Evolutionary conservation across 1,140 invertebrate species (phyloP), one percentile per base, ranked within the genome.

Genomic region (Drosophila mayri): DNA sequence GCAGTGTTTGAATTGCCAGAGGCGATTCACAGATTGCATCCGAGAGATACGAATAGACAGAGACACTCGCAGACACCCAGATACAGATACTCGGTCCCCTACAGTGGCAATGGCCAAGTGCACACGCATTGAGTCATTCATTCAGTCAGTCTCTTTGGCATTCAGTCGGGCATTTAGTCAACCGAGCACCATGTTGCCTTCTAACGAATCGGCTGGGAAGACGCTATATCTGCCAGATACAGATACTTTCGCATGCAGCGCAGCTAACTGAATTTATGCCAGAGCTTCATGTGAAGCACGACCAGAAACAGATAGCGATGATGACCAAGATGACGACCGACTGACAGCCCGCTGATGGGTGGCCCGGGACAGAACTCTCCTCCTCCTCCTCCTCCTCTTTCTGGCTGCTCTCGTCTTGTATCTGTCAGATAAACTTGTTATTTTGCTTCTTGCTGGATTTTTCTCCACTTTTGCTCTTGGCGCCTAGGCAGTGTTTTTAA

Each of bases 261-360:
- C 80, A 84, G 80, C 84, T 81, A 84, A 84, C 85, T 84, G 85
- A 90, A 90, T 88, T 88, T 75, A 81, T 90, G 85, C 88, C 84
- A 71, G 85, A 37, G 79, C 73, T 84, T 78, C 81, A 81, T 84
- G 81, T 68, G 63, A 54, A 46, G 52, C 40, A 55, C 52, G 41
- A 76, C 73, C 75, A 60, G 54, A 60, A 41, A 40, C 43, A 59
- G 44, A 64, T 57, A 41, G 30, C 43, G 57, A 35, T 58, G 35
- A 22, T 44, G 57, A 74, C 44, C 38, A 62, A 35, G 59, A 43
- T 70, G 79, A 76, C 59, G 61, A 54, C 61, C 66, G 38, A 43
- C 62, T 82, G 81, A 83, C 81, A 79, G 68, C 38, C 50, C 65
- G 71, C 37, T 77, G 74, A 65, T 83, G 82, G 55, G 82, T 81